Evolutionary conservation across 2,888 invertebrate species (phyloP).

Genomic region (Abrostola triplasia): DNA sequence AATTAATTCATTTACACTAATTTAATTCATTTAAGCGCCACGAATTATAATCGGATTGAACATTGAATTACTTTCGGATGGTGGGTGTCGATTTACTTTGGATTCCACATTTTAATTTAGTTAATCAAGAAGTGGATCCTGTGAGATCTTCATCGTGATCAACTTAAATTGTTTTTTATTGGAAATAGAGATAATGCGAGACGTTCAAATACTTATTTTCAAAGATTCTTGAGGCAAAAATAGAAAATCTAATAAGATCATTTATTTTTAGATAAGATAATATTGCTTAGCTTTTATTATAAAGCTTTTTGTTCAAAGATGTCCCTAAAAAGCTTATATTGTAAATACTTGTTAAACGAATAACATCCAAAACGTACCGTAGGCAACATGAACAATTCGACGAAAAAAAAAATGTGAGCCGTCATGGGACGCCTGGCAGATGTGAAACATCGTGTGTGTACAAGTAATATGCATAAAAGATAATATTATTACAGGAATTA

Average conservation of each 20-base stretch:
- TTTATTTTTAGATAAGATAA: background rate
- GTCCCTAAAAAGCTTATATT: no score
- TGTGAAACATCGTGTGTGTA: no score
- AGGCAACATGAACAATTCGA: no score
- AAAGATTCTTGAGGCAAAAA: slow-evolving; percentile 5
- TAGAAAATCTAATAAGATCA: slow-evolving; percentile 2
- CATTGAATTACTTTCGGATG: slow-evolving; percentile 46
- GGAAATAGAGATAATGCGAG: slow-evolving; percentile 18
- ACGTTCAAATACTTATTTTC: slow-evolving; percentile 1
- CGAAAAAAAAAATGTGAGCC: no score
- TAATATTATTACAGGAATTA: no score
- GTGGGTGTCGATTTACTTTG: slow-evolving; percentile 39
- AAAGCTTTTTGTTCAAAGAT: no score
- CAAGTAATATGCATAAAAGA: no score
- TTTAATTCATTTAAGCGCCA: slow-evolving; percentile 33
- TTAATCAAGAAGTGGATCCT: slow-evolving; percentile 36
- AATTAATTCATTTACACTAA: slow-evolving; percentile 29
- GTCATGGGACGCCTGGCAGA: no score
- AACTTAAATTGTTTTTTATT: slow-evolving; percentile 39
- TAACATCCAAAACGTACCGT: no score
- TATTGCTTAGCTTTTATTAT: no score
- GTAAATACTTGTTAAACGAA: no score
- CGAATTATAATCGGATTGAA: slow-evolving; percentile 36
- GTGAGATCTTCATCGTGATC: slow-evolving; percentile 26
- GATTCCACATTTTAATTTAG: slow-evolving; percentile 43